A percentile compares a stretch with the other conserved stretches of the same genome.
Evolutionary conservation across 2,888 invertebrate species (phyloP).

Genomic region (Eurois occulta): DNA sequence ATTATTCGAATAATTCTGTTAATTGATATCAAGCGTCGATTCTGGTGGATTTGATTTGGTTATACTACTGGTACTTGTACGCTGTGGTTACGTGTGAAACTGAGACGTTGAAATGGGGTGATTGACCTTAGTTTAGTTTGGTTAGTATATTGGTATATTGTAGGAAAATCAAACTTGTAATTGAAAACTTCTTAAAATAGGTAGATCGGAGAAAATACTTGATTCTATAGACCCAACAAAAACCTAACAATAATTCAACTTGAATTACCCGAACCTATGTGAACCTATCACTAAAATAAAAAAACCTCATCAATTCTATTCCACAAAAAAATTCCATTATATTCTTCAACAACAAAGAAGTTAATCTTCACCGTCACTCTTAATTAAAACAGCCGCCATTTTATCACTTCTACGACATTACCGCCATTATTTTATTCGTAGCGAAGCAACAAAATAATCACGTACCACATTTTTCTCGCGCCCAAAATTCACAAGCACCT

Average conservation of each 20-base stretch:
- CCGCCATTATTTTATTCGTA: slow-evolving; percentile 25
- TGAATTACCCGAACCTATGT: too few relatives aligned
- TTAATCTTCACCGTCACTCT: slow-evolving; percentile 16
- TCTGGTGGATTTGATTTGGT: slow-evolving; percentile 18
- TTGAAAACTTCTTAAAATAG: neutral
- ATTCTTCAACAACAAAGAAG: slow-evolving; percentile 3
- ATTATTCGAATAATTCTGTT: slow-evolving; percentile 48
- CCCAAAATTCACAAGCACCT: slow-evolving; percentile 48
- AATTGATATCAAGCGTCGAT: slow-evolving; percentile 42
- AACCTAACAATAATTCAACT: neutral
- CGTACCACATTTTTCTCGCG: slow-evolving; percentile 50
- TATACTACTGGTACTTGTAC: neutral
- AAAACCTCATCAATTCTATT: neutral
- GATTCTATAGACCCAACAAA: neutral
- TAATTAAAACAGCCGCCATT: slow-evolving; percentile 40
- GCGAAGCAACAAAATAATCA: slow-evolving; percentile 42
- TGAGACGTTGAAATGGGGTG: neutral
- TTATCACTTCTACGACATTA: slow-evolving; percentile 44
- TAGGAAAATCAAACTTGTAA: too few relatives aligned
- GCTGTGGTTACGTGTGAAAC: neutral
- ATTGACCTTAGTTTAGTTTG: neutral
- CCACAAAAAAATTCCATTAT: slow-evolving; percentile 3
- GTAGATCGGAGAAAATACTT: neutral
- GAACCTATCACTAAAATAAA: neutral
- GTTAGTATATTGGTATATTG: too few relatives aligned